phyloP scores from a whole-genome alignment of 2,113 vertebrate genomes.

The Dasyurus viverrinus region DNA sequence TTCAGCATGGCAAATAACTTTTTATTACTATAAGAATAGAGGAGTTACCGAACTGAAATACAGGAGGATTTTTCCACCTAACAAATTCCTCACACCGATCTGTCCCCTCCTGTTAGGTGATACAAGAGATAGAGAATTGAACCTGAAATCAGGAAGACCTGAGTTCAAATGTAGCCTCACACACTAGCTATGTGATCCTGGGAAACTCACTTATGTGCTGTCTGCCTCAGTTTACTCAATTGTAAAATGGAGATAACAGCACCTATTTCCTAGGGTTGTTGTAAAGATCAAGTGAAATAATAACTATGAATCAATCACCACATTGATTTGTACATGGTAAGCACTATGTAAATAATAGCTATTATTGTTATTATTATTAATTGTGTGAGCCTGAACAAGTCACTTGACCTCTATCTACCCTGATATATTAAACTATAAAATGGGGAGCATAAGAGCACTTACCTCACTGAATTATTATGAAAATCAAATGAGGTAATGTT shows the following conservation, averaged over 20 bases:
- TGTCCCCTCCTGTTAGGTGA: background rate
- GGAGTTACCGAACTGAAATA: background rate
- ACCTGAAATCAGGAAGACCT: background rate
- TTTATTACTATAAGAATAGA: background rate
- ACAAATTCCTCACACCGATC: background rate
- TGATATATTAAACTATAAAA: background rate
- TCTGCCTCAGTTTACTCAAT: background rate
- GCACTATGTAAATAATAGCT: background rate
- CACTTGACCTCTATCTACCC: background rate
- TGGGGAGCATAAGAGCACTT: background rate
- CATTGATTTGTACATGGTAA: background rate
- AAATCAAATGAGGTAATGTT: background rate
- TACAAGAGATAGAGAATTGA: background rate
- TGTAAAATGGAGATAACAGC: background rate
- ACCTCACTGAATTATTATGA: background rate
- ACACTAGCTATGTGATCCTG: background rate
- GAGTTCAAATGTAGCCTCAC: background rate
- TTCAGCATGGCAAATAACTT: background rate
- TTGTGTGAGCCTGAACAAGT: background rate
- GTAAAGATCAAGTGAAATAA: background rate
- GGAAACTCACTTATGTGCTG: background rate
- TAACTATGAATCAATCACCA: background rate
- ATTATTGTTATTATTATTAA: background rate
- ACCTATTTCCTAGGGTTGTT: background rate
- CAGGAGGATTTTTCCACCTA: background rate